phyloP scores from a whole-genome alignment of 2,113 vertebrate genomes.

The Cololabis saira region DNA sequence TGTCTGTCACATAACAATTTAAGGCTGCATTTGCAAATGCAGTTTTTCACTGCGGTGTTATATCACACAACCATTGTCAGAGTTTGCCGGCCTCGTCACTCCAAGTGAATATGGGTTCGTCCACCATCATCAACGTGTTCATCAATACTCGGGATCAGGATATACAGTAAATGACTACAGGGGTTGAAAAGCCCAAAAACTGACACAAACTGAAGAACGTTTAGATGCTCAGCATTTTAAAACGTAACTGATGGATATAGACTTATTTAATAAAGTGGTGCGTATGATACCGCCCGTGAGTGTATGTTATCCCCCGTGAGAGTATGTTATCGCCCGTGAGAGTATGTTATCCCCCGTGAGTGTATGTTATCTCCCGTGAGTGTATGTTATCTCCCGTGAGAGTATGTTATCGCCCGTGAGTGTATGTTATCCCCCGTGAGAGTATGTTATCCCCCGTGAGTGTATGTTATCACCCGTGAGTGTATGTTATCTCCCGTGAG shows the following conservation, averaged over 20 bases:
- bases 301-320: too few relatives aligned
- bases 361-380: too few relatives aligned
- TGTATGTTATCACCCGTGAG: too few relatives aligned
- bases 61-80: constrained; percentile 20
- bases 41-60: constrained; percentile 77
- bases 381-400: too few relatives aligned
- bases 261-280: too few relatives aligned
- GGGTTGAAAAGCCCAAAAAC: background rate
- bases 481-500: too few relatives aligned
- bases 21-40: constrained; percentile 71
- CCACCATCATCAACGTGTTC: background rate
- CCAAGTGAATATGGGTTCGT: background rate
- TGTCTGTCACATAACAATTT: background rate
- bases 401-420: too few relatives aligned
- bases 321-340: too few relatives aligned
- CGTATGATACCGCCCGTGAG: too few relatives aligned
- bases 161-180: background rate
- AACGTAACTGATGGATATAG: background rate
- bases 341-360: too few relatives aligned
- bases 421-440: too few relatives aligned
- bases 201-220: background rate
- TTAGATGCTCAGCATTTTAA: background rate
- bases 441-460: too few relatives aligned
- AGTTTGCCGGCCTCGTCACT: background rate
- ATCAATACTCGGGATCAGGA: background rate